These are phyloP conservation scores for Drosophila watanabei DNA, from an alignment of 1,140 invertebrate genomes.

Conservation along the genomic window DNA sequence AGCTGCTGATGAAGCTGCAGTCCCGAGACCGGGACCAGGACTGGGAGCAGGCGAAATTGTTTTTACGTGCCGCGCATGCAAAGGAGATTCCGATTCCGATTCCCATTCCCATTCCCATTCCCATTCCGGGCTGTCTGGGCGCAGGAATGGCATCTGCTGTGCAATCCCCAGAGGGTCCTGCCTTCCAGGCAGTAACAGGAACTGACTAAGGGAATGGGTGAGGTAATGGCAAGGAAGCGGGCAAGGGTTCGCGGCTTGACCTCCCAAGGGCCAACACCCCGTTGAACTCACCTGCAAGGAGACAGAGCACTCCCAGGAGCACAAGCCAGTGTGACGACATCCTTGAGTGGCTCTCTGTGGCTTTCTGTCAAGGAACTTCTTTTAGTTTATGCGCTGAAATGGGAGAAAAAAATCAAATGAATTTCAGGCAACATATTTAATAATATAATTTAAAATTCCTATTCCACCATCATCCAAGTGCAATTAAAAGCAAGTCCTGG, in stretches of 20 bases:
- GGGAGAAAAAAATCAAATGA: not conserved
- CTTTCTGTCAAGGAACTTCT: constrained; percentile 7
- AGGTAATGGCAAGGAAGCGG: not conserved
- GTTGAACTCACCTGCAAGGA: constrained; percentile 54
- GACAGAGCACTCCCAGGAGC: constrained; percentile 34
- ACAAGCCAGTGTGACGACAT: constrained; percentile 62
- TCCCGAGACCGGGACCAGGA: not conserved
- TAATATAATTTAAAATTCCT: not conserved
- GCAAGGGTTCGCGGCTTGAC: constrained; percentile 9
- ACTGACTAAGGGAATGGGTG: not conserved
- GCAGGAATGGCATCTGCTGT: constrained; percentile 17
- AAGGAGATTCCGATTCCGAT: constrained; percentile 15
- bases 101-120: not conserved
- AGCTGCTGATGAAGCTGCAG: constrained; percentile 41
- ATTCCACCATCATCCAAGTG: not conserved
- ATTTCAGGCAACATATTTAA: not conserved
- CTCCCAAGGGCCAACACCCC: not conserved
- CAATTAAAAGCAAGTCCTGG: constrained; percentile 32
- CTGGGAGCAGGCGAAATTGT: constrained; percentile 54
- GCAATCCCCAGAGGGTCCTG: constrained; percentile 16
- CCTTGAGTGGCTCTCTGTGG: constrained; percentile 2
- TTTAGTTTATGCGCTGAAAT: constrained; percentile 13
- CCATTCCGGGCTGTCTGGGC: not conserved
- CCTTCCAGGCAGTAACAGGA: not conserved
- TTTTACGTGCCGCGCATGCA: constrained; percentile 67